Evolutionary conservation across 2,888 invertebrate species (phyloP), one percentile per base, ranked within the genome.

Genomic region (Thyatira batis): DNA sequence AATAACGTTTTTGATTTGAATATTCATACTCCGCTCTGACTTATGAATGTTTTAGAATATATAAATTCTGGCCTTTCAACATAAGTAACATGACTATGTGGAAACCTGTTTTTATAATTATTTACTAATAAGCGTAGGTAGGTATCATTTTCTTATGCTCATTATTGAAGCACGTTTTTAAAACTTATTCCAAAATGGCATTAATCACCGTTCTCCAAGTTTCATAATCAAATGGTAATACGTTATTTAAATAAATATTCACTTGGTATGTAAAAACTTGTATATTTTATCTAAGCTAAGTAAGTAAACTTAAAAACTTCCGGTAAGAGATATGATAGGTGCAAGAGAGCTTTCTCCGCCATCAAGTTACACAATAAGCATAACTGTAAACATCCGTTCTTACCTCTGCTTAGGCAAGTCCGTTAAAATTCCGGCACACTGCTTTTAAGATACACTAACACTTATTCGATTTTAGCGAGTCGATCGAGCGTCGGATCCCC

Each of bases 361-460:
- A 75, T 77, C 72, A 68, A 78, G 82, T 91, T 89, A 89, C 82
- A 89, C 90, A 91, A 90, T 85, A 87, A 80, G 76, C 79, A 78
- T 90, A 91, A 89, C 91, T 87, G 91, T 90, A 87, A 87, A 89
- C 80, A 87, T 87, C 82, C 85, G 83, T 76, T 80, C 89, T 90
- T 90, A 92, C 91, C 90, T 91, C 71, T 77, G 78, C 83, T 87
- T 82, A 84, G 86, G 82, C 86, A 88, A 90, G 83, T 91, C 91
- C 91, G 90, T 89, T 88, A 87, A 92, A 86, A 89, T 88, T 89
- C 89, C 86, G 82, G 84, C 81, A 85, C 87, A 89, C 84, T 78
- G 82, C 78, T 84, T 81, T 79, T 82, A 80, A 86, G 73, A 84
- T 75, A 85, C 90, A 90, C 90, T 85, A 86, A 84, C 89, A 90